phyloP scores from a whole-genome alignment of 2,888 invertebrate species.

The Boloria selene region DNA sequence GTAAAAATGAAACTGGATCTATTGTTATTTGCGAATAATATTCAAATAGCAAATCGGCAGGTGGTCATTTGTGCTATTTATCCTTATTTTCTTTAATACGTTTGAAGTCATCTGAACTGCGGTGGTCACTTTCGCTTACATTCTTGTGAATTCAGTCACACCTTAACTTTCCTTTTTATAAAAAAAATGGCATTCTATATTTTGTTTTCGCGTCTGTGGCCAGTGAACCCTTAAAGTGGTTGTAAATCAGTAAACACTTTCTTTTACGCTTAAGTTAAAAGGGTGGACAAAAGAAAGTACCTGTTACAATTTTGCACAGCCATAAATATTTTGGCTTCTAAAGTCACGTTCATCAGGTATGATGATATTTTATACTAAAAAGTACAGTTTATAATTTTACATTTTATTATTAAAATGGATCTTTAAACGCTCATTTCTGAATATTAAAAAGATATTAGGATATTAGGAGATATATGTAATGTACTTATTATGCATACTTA shows the following conservation, averaged over 20 bases:
- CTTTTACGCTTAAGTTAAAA: conserved; percentile 50
- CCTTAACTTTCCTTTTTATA: conserved; percentile 55
- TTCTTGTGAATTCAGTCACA: conserved; percentile 62
- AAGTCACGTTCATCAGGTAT: conserved; percentile 11
- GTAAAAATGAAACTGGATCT: conserved; percentile 62
- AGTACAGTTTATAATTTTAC: too few relatives aligned
- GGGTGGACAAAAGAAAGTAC: conserved; percentile 55
- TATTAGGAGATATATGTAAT: too few relatives aligned
- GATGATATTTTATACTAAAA: too few relatives aligned
- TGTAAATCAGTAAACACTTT: conserved; percentile 74
- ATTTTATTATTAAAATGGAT: too few relatives aligned
- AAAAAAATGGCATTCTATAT: conserved; percentile 44
- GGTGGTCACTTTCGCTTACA: conserved; percentile 69
- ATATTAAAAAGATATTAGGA: too few relatives aligned
- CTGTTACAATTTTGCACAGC: conserved; percentile 65
- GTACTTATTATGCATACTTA: too few relatives aligned
- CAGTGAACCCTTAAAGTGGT: conserved; percentile 57
- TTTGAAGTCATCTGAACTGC: conserved; percentile 44
- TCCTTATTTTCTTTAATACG: conserved; percentile 43
- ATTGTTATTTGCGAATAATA: conserved; percentile 70
- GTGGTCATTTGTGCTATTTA: conserved; percentile 63
- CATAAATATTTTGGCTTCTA: conserved; percentile 19
- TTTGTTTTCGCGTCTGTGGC: conserved; percentile 68
- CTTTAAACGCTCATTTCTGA: too few relatives aligned
- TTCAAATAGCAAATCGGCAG: conserved; percentile 71